Percentiles rank a stretch among this genome's conserved stretches.
These are phyloP conservation scores for Spilarctia lutea DNA, from an alignment of 2,888 invertebrate genomes.

Conservation along the genomic window DNA sequence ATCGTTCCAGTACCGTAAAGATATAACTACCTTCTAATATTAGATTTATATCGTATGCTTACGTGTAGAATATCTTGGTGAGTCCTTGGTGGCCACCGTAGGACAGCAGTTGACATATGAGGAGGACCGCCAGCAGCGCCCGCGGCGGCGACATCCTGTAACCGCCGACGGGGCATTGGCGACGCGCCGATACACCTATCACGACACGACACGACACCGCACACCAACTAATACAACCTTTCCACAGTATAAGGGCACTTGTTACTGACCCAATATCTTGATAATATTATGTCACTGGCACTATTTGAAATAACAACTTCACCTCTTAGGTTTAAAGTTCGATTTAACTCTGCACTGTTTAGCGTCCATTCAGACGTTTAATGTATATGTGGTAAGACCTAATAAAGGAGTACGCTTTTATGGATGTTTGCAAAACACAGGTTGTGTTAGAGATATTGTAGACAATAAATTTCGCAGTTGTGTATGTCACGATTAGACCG, in stretches of 20 bases:
- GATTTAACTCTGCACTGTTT: slow-evolving; percentile 22
- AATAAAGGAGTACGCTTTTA: slow-evolving; percentile 18
- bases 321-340: slow-evolving; percentile 29
- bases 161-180: slow-evolving; percentile 83
- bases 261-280: neutral
- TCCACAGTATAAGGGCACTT: neutral
- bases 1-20: neutral
- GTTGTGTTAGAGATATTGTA: slow-evolving; percentile 26
- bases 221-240: slow-evolving; percentile 28
- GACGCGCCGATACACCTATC: slow-evolving; percentile 75
- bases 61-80: slow-evolving; percentile 85
- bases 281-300: neutral
- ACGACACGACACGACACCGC: slow-evolving; percentile 67
- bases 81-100: slow-evolving; percentile 86
- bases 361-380: slow-evolving; percentile 26
- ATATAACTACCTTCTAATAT: neutral
- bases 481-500: slow-evolving; percentile 14
- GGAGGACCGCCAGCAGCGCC: slow-evolving; percentile 82
- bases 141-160: slow-evolving; percentile 84
- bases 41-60: slow-evolving; percentile 52
- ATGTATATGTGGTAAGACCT: slow-evolving; percentile 28
- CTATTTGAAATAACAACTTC: slow-evolving; percentile 12
- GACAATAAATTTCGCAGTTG: slow-evolving; percentile 23
- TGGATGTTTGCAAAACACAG: slow-evolving; percentile 54
- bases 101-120: slow-evolving; percentile 81